Evolutionary conservation across 2,797 vertebrate genomes (phyloP).

Genomic region (Tapera naevia): DNA sequence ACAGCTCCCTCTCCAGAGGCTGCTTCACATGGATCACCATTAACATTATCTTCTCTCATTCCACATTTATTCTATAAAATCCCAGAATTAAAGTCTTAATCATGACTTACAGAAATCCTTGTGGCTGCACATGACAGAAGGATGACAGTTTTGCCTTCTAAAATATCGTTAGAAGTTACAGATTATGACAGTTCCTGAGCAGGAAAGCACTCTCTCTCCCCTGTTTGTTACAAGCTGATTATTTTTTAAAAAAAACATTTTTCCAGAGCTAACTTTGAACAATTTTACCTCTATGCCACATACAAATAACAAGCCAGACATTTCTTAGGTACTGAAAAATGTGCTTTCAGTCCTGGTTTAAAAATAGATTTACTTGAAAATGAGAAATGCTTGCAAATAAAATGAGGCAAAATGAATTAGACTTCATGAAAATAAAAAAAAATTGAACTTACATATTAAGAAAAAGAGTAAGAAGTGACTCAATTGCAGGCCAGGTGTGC

Average conservation of each 20-base stretch:
- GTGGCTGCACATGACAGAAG: conserved; percentile 38
- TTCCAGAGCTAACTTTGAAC: conserved; percentile 23
- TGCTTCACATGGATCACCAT: conserved; percentile 7
- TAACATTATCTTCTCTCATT: conserved; percentile 27
- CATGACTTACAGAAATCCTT: conserved; percentile 54
- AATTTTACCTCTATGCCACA: not conserved
- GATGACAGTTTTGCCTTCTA: conserved; percentile 17
- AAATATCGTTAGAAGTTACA: conserved; percentile 7
- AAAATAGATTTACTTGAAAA: conserved; percentile 42
- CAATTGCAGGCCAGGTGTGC: not conserved
- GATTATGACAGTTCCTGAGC: not conserved
- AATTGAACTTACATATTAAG: not conserved
- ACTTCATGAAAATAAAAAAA: not conserved
- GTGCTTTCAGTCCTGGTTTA: not conserved
- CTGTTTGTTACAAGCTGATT: conserved; percentile 36
- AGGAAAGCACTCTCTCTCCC: not conserved
- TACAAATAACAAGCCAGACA: not conserved
- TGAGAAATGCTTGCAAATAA: conserved; percentile 48
- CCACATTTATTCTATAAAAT: not conserved
- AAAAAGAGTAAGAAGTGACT: not conserved
- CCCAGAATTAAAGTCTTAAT: conserved; percentile 45
- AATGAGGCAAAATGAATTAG: conserved; percentile 7
- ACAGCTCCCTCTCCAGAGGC: not conserved
- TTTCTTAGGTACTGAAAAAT: conserved; percentile 17
- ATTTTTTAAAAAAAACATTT: not conserved